Evolutionary conservation across 2,888 invertebrate genomes (phyloP), one percentile per base, ranked within the genome.

Genomic region (Empis stercorea): DNA sequence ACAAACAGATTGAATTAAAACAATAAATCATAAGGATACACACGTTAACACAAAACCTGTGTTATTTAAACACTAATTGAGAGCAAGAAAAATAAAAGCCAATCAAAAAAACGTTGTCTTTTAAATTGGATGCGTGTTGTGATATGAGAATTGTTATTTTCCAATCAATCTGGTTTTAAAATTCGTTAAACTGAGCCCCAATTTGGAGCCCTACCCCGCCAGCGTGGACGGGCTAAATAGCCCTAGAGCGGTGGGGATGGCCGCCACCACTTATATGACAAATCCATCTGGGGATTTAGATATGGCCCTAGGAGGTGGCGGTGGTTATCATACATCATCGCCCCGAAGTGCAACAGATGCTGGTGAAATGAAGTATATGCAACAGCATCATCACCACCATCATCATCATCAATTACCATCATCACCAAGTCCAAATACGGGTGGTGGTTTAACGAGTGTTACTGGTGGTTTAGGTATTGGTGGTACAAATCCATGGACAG

Each of bases 261-360:
- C 92, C 80, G 89, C 91, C 78, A 87, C 91, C 75, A 86, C 89
- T 76, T 92, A 92, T 76, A 85, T 92, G 80, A 86, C 89, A 75
- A 84, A 85, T 74, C 83, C 87, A 71, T 81, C 85, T 71, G 81
- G 86, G 73, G 87, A 87, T 66, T 76, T 79, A 65, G 76, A 78
- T 65, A 75, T 78, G 70, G 76, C 74, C 57, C 77, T 84, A 68
- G 84, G 85, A 66, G 83, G 84, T 69, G 60, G 61, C 40, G 82
- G 84, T 71, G 84, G 84, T 69, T 87, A 87, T 68, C 84, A 84
- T 69, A 73, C 76, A 51, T 73, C 75, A 50, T 87, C 87, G 74
- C 88, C 88, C 66, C 80, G 87, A 64, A 84, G 84, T 60, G 87
- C 85, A 62, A 78, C 80, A 56, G 87, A 87, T 74, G 86, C 86